phyloP scores from a whole-genome alignment of 2,888 invertebrate species.

The Empis stercorea region DNA sequence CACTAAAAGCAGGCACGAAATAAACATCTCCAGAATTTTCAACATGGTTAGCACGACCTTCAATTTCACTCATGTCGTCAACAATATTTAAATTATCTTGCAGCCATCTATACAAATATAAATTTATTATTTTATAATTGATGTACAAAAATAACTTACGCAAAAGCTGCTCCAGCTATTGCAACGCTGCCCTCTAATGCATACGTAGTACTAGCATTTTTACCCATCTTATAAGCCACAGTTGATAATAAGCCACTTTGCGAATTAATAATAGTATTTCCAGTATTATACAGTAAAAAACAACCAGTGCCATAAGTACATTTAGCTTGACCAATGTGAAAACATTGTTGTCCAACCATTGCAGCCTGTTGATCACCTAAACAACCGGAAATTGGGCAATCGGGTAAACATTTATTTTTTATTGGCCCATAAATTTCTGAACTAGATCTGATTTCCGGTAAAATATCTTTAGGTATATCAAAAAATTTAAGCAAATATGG shows the following conservation, averaged over 20 bases:
- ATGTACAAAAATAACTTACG: slow-evolving; percentile 6
- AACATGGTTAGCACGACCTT: slow-evolving; percentile 50
- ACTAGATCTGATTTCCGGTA: slow-evolving; percentile 82
- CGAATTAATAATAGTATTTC: slow-evolving; percentile 60
- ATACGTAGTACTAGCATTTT: slow-evolving; percentile 61
- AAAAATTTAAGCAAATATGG: slow-evolving; percentile 70
- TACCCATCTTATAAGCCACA: slow-evolving; percentile 87
- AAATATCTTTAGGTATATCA: slow-evolving; percentile 62
- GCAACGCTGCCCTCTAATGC: slow-evolving; percentile 89
- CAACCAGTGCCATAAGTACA: slow-evolving; percentile 96
- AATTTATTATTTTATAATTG: neutral
- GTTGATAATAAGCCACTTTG: slow-evolving; percentile 85
- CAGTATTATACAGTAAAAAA: slow-evolving; percentile 92
- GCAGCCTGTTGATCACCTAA: slow-evolving; percentile 96
- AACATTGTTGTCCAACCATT: slow-evolving; percentile 86
- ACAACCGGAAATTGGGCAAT: slow-evolving; percentile 74
- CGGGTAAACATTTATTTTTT: slow-evolving; percentile 44
- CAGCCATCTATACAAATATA: slow-evolving; percentile 60
- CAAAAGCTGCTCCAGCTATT: slow-evolving; percentile 67
- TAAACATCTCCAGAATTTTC: slow-evolving; percentile 63
- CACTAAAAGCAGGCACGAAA: slow-evolving; percentile 96
- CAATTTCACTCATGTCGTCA: slow-evolving; percentile 55
- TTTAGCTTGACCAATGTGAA: slow-evolving; percentile 82
- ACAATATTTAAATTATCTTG: slow-evolving; percentile 79
- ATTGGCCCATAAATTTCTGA: slow-evolving; percentile 78